phyloP scores from a whole-genome alignment of 2,888 invertebrate species.

The Drosophila robusta region DNA sequence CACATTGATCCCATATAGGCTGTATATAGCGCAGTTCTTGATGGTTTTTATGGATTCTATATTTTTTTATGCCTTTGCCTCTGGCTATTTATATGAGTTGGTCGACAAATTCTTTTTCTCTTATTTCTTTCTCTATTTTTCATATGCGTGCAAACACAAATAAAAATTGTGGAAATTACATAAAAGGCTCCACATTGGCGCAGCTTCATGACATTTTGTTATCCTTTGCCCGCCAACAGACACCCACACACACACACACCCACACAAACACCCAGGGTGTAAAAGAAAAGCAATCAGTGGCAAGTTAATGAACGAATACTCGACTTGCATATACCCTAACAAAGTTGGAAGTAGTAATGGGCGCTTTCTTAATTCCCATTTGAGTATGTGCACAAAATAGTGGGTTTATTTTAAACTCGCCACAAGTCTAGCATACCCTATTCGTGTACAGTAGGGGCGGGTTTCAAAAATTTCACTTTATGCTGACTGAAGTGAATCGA shows the following conservation, averaged over 20 bases:
- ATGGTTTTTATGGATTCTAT: slow-evolving; percentile 33
- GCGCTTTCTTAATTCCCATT: no score
- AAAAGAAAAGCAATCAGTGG: slow-evolving; percentile 46
- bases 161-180: slow-evolving; percentile 73
- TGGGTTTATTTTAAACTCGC: no score
- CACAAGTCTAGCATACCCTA: slow-evolving; percentile 20
- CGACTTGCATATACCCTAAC: slow-evolving; percentile 30
- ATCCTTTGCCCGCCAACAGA: slow-evolving; percentile 52
- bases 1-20: slow-evolving; percentile 33
- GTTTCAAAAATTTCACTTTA: slow-evolving; percentile 29
- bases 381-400: no score
- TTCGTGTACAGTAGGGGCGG: background rate
- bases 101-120: slow-evolving; percentile 12
- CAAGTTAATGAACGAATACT: background rate
- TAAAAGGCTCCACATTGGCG: slow-evolving; percentile 79
- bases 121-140: slow-evolving; percentile 16
- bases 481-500: slow-evolving; percentile 44
- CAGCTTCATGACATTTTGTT: slow-evolving; percentile 74
- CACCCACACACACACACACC: slow-evolving; percentile 27
- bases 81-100: slow-evolving; percentile 46
- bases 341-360: background rate
- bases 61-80: slow-evolving; percentile 33
- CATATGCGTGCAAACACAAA: slow-evolving; percentile 47
- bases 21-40: slow-evolving; percentile 7
- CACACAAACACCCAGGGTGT: slow-evolving; percentile 28